phyloP scores from a whole-genome alignment of 2,797 vertebrate species.

The Pygocentrus nattereri region DNA sequence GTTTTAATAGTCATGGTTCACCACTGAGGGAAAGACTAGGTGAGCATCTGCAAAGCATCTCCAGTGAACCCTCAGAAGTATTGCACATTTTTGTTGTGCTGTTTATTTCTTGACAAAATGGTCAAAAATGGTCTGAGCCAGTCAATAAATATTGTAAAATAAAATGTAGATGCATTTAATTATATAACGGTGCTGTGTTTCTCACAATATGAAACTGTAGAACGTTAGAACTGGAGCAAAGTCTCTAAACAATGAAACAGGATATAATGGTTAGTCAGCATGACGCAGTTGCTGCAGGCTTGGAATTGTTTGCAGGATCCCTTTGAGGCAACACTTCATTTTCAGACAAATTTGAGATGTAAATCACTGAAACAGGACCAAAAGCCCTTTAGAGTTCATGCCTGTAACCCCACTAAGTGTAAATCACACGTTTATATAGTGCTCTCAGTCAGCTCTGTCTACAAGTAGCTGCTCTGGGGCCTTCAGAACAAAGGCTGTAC shows the following conservation, averaged over 20 bases:
- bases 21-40: no score
- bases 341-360: background rate
- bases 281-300: background rate
- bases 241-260: background rate
- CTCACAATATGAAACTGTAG: no score
- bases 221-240: background rate
- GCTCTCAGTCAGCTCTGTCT: constrained; percentile 67
- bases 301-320: background rate
- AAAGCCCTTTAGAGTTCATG: constrained; percentile 14
- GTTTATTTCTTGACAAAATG: background rate
- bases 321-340: background rate
- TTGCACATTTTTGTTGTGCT: background rate
- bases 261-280: background rate
- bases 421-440: constrained; percentile 51
- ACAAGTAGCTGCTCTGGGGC: constrained; percentile 61
- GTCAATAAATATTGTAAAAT: background rate
- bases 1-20: no score
- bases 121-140: background rate
- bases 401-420: constrained; percentile 27
- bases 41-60: no score
- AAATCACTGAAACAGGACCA: constrained; percentile 6
- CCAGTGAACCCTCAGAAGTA: no score
- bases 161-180: background rate
- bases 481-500: constrained; percentile 62
- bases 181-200: background rate